Evolutionary conservation across 1,140 invertebrate genomes (phyloP), one percentile per base, ranked within the genome.

Genomic region (Formica exsecta): DNA sequence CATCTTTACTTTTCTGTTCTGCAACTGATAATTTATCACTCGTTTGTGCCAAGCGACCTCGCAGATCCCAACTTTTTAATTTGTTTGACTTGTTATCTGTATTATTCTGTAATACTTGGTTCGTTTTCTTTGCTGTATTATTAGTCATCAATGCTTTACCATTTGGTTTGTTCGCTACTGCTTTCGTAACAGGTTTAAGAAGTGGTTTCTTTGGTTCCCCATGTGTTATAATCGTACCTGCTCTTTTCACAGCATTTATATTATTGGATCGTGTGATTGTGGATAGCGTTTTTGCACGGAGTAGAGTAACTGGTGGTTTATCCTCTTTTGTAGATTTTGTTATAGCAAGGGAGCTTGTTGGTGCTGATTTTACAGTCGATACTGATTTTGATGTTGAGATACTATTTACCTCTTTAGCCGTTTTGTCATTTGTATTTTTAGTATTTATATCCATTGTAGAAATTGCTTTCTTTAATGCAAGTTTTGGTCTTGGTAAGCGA

Each of bases 1-100:
- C 91, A 16, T 93, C 92, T 88, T 96, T 96, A 87, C 96, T 95
- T 88, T 96, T 96, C 87, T 96, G 96, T 54, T 96, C 93, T 41
- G 96, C 92, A 86, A 88, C 32, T 5, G 84, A 65, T 11, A 95
- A 61, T 66, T 94, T 93, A 0, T 92, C 90, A 71, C 38, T 89
- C 9, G 90, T 59, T 6, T 92, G 91, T 29, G 90, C 93, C 3
- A 94, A 90, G 9, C 92, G 92, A 16, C 93, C 93, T 74, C 93
- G 94, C 38, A 93, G 77, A 75, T 95, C 94, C 94, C 94, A 95
- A 62, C 93, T 94, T 48, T 81, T 87, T 13, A 86, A 8, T 16
- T 71, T 89, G 25, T 32, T 57, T n/a, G 51, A 1, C 22, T 22
- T 22, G n/a, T 92, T 70, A 70, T 91, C 25, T 62, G 59, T 51